Evolutionary conservation across 2,113 vertebrate genomes (phyloP).

Genomic region (Telmatochromis sp.): DNA sequence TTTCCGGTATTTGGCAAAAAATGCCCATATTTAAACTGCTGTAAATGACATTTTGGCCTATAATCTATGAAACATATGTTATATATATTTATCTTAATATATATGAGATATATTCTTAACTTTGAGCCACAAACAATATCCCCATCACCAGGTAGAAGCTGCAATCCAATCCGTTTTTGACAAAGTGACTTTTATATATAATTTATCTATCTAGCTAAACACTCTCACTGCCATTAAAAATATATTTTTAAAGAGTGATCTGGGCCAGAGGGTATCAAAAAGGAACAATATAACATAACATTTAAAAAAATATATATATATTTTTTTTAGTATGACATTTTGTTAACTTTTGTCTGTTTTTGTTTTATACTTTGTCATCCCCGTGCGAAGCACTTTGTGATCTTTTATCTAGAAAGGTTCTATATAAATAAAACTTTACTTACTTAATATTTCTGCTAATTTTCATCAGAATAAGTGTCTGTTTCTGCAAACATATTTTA

Average conservation of each 20-base stretch:
- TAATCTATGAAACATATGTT: neutral
- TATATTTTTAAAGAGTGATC: neutral
- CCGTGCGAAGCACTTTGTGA: neutral
- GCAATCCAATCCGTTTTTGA: neutral
- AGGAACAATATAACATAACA: neutral
- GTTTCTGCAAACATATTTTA: neutral
- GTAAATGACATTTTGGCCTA: neutral
- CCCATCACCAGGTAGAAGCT: neutral
- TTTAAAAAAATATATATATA: neutral
- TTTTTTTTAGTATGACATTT: rapidly evolving
- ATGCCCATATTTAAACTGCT: neutral
- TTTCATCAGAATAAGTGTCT: neutral
- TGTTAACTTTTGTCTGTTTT: neutral
- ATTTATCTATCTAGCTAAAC: neutral
- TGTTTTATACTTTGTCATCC: neutral
- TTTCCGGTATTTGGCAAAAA: neutral
- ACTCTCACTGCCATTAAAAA: neutral
- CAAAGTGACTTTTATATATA: neutral
- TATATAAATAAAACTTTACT: neutral
- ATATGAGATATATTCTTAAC: neutral
- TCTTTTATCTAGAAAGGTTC: neutral
- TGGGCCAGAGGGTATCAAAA: neutral
- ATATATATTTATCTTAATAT: neutral
- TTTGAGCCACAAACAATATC: neutral
- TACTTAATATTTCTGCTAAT: neutral